phyloP scores from a whole-genome alignment of 1,140 invertebrate genomes.

The Ceratosolen fusciceps region DNA sequence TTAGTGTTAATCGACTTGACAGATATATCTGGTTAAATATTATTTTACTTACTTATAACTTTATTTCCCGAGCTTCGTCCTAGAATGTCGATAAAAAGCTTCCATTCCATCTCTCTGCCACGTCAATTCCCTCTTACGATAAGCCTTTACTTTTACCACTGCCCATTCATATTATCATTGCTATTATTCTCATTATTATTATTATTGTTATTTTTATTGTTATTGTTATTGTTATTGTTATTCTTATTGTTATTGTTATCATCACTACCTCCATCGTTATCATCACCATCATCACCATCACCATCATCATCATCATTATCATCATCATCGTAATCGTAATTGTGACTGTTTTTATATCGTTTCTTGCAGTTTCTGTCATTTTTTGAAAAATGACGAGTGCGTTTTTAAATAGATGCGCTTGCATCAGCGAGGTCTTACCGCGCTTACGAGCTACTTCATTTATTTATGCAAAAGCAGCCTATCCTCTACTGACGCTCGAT shows the following conservation, averaged over 20 bases:
- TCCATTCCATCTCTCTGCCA: not conserved
- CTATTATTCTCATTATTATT: too few relatives aligned
- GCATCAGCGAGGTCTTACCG: not conserved
- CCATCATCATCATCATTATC: too few relatives aligned
- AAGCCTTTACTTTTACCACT: conserved; percentile 3
- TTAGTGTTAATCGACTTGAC: conserved; percentile 42
- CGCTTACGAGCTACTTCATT: not conserved
- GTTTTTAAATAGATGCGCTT: not conserved
- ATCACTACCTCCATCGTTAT: too few relatives aligned
- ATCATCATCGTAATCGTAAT: too few relatives aligned
- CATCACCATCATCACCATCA: too few relatives aligned
- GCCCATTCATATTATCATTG: too few relatives aligned
- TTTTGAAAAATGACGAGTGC: not conserved
- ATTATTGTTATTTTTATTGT: too few relatives aligned
- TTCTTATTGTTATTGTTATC: too few relatives aligned
- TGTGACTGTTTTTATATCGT: not conserved
- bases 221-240: too few relatives aligned
- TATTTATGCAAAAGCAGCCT: not conserved
- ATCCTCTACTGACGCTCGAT: not conserved
- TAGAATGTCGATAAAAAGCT: not conserved
- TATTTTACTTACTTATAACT: conserved; percentile 22
- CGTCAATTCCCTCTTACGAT: conserved; percentile 18
- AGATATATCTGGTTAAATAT: conserved; percentile 40
- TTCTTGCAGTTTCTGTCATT: not conserved
- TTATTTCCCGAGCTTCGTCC: not conserved